Percentiles rank a stretch among this genome's conserved stretches.
Conservation (phyloP, 64 coral and sea anemone species). For the Dendrophyllia cribrosa region DNA sequence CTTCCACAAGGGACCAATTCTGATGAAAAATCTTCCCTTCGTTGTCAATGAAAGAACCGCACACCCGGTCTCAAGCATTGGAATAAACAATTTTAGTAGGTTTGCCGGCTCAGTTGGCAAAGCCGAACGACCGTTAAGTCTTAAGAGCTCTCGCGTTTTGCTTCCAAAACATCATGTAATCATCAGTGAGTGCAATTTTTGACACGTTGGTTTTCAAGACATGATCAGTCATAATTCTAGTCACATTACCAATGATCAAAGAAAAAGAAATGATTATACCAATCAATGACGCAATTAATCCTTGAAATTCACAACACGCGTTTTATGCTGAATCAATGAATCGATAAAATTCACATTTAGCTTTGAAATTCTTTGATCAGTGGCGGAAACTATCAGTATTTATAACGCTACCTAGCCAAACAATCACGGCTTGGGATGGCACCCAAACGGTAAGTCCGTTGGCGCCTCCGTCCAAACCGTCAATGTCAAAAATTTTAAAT, state of each 20-base stretch:
- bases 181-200: background rate
- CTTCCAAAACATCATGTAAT: too few relatives aligned
- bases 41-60: background rate
- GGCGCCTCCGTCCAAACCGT: background rate
- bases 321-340: background rate
- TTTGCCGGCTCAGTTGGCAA: background rate
- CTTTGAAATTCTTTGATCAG: background rate
- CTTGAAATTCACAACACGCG: background rate
- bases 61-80: constrained; percentile 1
- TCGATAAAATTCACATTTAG: background rate
- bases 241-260: background rate
- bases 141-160: too few relatives aligned
- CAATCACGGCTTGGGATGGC: background rate
- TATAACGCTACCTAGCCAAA: background rate
- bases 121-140: background rate
- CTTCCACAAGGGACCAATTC: background rate
- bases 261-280: background rate
- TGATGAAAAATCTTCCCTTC: constrained; percentile 7
- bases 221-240: background rate
- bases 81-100: constrained; percentile 26
- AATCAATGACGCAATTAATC: background rate
- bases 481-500: background rate
- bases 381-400: background rate
- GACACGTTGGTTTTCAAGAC: background rate
- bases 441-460: constrained; percentile 26